Percentiles rank a stretch among this genome's conserved stretches.
phyloP scores from a whole-genome alignment of 2,113 vertebrate species.

The Etheostoma spectabile region DNA sequence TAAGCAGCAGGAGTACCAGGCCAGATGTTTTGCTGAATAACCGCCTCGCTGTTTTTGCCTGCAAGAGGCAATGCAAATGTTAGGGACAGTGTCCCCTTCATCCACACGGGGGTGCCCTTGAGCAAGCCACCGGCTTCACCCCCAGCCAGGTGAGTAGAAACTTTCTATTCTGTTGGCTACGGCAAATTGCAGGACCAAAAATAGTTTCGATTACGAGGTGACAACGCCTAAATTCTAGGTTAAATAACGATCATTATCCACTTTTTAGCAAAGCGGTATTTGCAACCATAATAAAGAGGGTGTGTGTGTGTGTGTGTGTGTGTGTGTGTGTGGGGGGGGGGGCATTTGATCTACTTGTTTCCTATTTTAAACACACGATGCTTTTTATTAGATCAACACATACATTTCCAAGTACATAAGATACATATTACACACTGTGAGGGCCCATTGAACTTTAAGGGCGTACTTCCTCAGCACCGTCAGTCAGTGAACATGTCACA shows the following conservation, averaged over 20 bases:
- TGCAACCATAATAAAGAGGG: too few relatives aligned
- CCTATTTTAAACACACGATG: background rate
- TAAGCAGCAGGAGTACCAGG: background rate
- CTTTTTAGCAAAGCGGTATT: too few relatives aligned
- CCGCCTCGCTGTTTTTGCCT: fast-evolving
- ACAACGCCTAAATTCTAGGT: too few relatives aligned
- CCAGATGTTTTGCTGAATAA: fast-evolving
- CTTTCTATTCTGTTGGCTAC: background rate
- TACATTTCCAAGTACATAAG: background rate
- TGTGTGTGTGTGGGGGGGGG: too few relatives aligned
- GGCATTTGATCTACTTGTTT: too few relatives aligned
- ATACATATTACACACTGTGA: background rate
- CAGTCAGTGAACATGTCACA: conserved; percentile 39
- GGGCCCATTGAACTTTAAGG: background rate
- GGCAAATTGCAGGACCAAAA: background rate
- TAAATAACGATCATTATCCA: too few relatives aligned
- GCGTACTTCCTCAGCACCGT: background rate
- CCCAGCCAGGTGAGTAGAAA: background rate
- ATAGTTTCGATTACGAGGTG: too few relatives aligned
- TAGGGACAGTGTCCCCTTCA: background rate
- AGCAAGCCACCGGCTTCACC: background rate
- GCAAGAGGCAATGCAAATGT: background rate
- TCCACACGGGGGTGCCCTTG: conserved; percentile 30
- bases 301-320: too few relatives aligned
- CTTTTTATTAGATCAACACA: too few relatives aligned